Evolutionary conservation across 2,888 invertebrate species (phyloP).

Genomic region (Tachina grossa): DNA sequence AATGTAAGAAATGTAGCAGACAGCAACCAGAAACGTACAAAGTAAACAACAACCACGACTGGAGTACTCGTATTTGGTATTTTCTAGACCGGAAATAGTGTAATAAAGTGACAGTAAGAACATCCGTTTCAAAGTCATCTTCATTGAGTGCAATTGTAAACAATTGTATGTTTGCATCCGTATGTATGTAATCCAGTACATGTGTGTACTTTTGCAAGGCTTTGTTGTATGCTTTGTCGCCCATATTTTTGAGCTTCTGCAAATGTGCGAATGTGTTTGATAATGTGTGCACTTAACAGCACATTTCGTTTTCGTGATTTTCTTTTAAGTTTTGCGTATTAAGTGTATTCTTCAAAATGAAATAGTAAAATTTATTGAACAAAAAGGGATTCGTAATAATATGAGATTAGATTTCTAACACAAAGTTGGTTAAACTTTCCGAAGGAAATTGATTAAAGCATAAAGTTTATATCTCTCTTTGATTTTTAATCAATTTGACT

Average conservation of each 20-base stretch:
- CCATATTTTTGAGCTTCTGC: conserved; percentile 7
- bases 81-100: conserved; percentile 70
- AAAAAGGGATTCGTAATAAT: not conserved
- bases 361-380: not conserved
- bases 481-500: no score
- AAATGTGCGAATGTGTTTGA: conserved; percentile 29
- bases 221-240: not conserved
- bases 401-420: not conserved
- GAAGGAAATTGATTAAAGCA: no score
- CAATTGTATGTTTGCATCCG: conserved; percentile 47
- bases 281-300: conserved; percentile 27
- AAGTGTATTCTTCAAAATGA: not conserved
- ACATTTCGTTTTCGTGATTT: not conserved
- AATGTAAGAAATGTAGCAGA: conserved; percentile 57
- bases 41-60: not conserved
- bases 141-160: conserved; percentile 68
- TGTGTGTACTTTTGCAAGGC: not conserved
- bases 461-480: no score
- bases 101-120: conserved; percentile 74
- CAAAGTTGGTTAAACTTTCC: no score
- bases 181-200: conserved; percentile 1
- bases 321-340: not conserved
- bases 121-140: conserved; percentile 72
- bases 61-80: not conserved
- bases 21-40: conserved; percentile 35